A percentile compares a stretch with the other conserved stretches of the same genome.
phyloP scores from a whole-genome alignment of 1,140 invertebrate genomes.

The Anastatus disparis region DNA sequence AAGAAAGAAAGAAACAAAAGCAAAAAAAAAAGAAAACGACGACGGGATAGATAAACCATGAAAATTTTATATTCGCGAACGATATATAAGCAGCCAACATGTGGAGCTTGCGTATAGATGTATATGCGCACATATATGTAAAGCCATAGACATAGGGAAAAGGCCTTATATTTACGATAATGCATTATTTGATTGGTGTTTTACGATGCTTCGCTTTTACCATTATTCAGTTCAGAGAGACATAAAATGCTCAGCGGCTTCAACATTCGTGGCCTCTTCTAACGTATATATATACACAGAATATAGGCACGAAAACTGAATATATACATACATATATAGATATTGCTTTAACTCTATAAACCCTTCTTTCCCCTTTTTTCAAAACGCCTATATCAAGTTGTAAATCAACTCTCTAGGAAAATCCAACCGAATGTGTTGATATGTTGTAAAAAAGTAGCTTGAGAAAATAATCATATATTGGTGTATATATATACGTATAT shows the following conservation, averaged over 20 bases:
- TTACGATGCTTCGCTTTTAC: constrained; percentile 52
- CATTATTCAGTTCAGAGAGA: constrained; percentile 49
- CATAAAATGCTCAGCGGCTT: constrained; percentile 27
- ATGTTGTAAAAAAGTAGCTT: constrained; percentile 46
- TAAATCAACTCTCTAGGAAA: constrained; percentile 47
- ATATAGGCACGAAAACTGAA: too few relatives aligned
- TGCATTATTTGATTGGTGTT: constrained; percentile 55
- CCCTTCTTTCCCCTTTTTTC: too few relatives aligned
- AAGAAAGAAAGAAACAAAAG: too few relatives aligned
- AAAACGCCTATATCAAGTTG: constrained; percentile 32
- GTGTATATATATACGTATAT: too few relatives aligned
- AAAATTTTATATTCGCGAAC: constrained; percentile 45
- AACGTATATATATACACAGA: too few relatives aligned
- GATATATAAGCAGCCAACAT: constrained; percentile 4
- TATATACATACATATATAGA: too few relatives aligned
- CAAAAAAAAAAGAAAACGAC: too few relatives aligned
- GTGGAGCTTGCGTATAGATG: too few relatives aligned
- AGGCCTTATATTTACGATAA: constrained; percentile 53
- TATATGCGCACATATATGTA: too few relatives aligned
- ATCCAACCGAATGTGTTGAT: constrained; percentile 49
- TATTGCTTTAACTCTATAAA: too few relatives aligned
- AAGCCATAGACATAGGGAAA: too few relatives aligned
- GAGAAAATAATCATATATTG: constrained; percentile 12
- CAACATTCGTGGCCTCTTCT: too few relatives aligned
- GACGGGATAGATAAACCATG: constrained; percentile 43